Percentiles rank a stretch among this genome's conserved stretches.
These are phyloP conservation scores for Carlito syrichta DNA, from an alignment of 2,113 vertebrate species.

Conservation along the genomic window DNA sequence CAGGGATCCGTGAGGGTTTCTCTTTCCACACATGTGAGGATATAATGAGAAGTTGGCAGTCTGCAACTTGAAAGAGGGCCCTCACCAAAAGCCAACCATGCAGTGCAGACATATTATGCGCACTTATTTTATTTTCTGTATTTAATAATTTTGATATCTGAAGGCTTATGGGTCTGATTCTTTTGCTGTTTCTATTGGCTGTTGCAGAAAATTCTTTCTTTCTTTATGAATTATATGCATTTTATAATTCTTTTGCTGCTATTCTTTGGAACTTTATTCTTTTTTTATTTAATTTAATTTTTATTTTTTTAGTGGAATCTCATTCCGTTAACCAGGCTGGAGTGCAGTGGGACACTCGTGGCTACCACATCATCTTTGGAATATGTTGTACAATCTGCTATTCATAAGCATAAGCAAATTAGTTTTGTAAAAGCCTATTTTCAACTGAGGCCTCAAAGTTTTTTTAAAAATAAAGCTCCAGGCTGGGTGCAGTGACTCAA, in stretches of 20 bases:
- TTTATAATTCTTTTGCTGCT: not conserved
- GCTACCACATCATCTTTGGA: too few species aligned
- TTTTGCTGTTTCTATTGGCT: not conserved
- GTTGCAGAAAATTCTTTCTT: too few species aligned
- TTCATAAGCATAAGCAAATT: too few species aligned
- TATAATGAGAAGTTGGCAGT: not conserved
- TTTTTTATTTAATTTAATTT: too few species aligned
- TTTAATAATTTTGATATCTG: not conserved
- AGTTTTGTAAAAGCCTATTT: too few species aligned
- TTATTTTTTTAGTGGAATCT: too few species aligned
- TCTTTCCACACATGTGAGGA: not conserved
- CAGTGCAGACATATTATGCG: not conserved
- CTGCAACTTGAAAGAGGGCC: not conserved
- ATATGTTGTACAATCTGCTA: too few species aligned
- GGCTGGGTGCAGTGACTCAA: too few species aligned
- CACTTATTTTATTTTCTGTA: not conserved
- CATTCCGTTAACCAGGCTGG: too few species aligned
- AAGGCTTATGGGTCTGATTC: not conserved
- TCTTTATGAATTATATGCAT: not conserved
- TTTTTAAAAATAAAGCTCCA: too few species aligned
- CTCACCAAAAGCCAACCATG: not conserved
- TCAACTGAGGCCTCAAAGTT: too few species aligned
- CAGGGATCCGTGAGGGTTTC: not conserved
- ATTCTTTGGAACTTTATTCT: not conserved
- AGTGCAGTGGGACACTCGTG: too few species aligned